Evolutionary conservation across 53 echinoderm and acorn worm genomes (phyloP).

Genomic region (Temnopleurus reevesii): DNA sequence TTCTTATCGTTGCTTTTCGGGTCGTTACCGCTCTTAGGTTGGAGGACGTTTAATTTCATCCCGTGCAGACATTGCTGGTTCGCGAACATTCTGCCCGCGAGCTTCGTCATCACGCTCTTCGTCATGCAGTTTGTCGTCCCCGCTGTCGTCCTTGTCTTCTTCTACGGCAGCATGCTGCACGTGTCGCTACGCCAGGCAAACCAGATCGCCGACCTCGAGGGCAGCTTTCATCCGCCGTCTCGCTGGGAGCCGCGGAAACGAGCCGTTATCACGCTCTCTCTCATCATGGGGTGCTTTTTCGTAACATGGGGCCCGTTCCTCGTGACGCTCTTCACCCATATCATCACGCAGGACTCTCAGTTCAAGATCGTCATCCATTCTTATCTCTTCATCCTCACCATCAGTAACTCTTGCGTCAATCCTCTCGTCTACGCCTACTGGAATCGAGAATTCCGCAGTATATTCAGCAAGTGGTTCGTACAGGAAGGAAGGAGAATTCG

Average conservation of each 20-base stretch:
- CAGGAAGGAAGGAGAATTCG: constrained; percentile 24
- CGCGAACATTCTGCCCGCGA: constrained; percentile 38
- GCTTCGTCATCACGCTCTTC: constrained; percentile 66
- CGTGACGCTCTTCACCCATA: constrained; percentile 47
- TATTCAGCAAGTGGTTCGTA: constrained; percentile 53
- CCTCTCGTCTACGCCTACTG: constrained; percentile 81
- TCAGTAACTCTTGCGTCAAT: constrained; percentile 75
- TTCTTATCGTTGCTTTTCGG: constrained; percentile 52
- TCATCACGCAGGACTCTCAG: constrained; percentile 32
- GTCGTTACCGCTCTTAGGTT: constrained; percentile 66
- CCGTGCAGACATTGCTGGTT: constrained; percentile 67
- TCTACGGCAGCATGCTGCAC: constrained; percentile 69
- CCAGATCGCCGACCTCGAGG: constrained; percentile 65
- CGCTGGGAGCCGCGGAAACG: constrained; percentile 54
- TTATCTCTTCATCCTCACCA: constrained; percentile 63
- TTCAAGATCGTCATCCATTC: constrained; percentile 57
- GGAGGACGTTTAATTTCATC: background rate
- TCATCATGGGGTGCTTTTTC: constrained; percentile 80
- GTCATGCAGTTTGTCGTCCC: constrained; percentile 65
- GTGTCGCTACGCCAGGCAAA: constrained; percentile 68
- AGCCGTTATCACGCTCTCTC: constrained; percentile 71
- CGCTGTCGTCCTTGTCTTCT: constrained; percentile 61
- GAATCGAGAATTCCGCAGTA: constrained; percentile 70
- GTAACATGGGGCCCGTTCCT: constrained; percentile 82
- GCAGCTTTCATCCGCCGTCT: constrained; percentile 30